Conservation (phyloP, 2,888 invertebrate species). For the Pomacea canaliculata region DNA sequence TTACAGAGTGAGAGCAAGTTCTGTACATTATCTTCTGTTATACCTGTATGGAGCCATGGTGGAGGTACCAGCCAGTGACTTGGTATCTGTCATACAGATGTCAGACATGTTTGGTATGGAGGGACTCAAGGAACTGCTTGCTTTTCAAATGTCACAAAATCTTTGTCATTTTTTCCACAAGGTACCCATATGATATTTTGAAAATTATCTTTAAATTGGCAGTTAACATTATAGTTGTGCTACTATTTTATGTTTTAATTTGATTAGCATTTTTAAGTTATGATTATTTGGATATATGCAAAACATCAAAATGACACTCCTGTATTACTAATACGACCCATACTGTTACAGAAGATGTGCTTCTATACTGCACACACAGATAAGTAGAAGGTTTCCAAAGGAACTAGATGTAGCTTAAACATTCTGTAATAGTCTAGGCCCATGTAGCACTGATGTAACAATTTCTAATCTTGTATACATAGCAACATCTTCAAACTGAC, state of each 20-base stretch:
- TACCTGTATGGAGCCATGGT: constrained; percentile 95
- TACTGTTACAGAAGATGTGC: too few species aligned
- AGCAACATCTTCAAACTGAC: too few species aligned
- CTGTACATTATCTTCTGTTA: constrained; percentile 91
- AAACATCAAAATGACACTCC: too few species aligned
- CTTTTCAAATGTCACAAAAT: constrained; percentile 86
- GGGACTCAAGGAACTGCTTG: constrained; percentile 91
- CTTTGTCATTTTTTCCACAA: constrained; percentile 96
- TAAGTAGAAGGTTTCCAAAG: too few species aligned
- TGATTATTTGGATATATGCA: too few species aligned
- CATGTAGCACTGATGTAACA: too few species aligned
- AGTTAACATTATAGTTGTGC: not conserved
- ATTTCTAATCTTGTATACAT: too few species aligned
- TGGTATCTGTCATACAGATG: constrained; percentile 87
- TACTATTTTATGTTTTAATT: not conserved
- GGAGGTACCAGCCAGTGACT: constrained; percentile 87
- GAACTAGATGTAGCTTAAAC: too few species aligned
- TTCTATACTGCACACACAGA: too few species aligned
- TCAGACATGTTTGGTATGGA: constrained; percentile 92
- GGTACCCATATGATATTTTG: constrained; percentile 70
- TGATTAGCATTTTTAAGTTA: not conserved
- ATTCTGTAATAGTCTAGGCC: too few species aligned
- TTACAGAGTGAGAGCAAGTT: constrained; percentile 30
- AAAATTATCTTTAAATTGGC: not conserved
- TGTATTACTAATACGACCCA: too few species aligned